Percentiles rank a stretch among this genome's conserved stretches.
phyloP scores from a whole-genome alignment of 2,113 vertebrate genomes.

The Eonycteris spelaea region DNA sequence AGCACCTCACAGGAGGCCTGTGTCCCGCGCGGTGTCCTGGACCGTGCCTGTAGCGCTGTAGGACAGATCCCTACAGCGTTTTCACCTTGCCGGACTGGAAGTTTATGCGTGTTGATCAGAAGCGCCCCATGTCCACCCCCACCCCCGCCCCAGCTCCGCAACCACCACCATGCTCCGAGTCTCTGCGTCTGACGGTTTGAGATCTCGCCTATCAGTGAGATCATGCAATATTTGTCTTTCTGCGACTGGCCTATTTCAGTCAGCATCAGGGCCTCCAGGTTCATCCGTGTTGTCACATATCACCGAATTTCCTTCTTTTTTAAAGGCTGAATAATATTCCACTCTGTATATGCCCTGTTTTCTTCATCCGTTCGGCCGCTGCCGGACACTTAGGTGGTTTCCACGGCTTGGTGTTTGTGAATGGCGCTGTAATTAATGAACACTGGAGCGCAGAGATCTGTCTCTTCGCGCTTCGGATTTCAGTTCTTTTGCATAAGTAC shows the following conservation, averaged over 20 bases:
- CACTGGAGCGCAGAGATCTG: too few relatives aligned
- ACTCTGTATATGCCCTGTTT: fast-evolving
- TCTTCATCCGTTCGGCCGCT: background rate
- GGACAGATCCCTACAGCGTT: background rate
- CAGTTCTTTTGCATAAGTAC: background rate
- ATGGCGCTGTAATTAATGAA: background rate
- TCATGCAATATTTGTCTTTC: background rate
- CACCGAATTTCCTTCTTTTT: background rate
- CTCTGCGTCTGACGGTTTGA: background rate
- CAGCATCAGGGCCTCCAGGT: fast-evolving
- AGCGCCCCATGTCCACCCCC: background rate
- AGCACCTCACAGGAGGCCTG: background rate
- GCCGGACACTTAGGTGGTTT: background rate
- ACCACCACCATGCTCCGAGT: too few relatives aligned
- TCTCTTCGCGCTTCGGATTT: background rate
- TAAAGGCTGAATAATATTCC: background rate
- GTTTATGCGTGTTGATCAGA: too few relatives aligned
- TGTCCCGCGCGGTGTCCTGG: fast-evolving
- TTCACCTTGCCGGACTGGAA: background rate
- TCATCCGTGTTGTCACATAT: background rate
- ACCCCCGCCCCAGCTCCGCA: too few relatives aligned
- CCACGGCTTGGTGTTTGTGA: background rate
- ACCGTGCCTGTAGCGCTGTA: fast-evolving
- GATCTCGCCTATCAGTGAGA: background rate
- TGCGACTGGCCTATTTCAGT: background rate